Base-by-base conservation (phyloP, 2,797 vertebrate species). In the Remorina albescens region DNA sequence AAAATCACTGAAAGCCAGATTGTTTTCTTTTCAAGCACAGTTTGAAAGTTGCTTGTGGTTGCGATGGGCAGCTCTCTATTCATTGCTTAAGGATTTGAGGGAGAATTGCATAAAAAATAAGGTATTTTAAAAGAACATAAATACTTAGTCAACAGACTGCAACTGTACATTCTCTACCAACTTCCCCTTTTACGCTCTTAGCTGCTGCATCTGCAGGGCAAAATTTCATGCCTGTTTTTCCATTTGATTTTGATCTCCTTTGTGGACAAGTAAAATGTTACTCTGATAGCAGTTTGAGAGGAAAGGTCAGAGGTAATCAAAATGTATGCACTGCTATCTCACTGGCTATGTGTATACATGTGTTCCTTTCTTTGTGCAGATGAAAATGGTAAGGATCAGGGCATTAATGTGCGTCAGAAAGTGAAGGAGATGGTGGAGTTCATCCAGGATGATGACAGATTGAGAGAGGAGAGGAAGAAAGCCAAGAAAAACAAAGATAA, bases 401-500 rank as follows among this genome's bases (percentile, higher is more conserved):
- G 98, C 75, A 96, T 99, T 91, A 99, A 99, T 67, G 98, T 99
- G 78, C 96, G 98, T 65, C 98, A 99, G 90, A 99, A 99, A 82
- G 98, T 99, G 64, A 99, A 98, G 87, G 98, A 99, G 90, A 96
- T 99, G 96, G 97, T 99, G 80, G 98, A 99, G 86, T 99, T 99
- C 77, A 95, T 97, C 74, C 98, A 99, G 86, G 98, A 99, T 3
- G 98, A 99, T 5, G 98, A 99, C 86, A 93, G 96, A 70, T 94
- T 99, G 62, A 95, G 97, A 80, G 98, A 99, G 76, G 98, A 99
- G 86, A 94, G 97, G 83, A 99, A 99, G 93, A 99, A 99, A 89
- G 98, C 98, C 18, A 99, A 99, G 95, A 99, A 98, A 92, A 99
- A 98, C 94, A 99, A 99, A 93, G 98, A 99, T 90, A 99, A 99